These are phyloP conservation scores for Hypomecis atomaria DNA, from an alignment of 2,888 invertebrate genomes.

Conservation along the genomic window DNA sequence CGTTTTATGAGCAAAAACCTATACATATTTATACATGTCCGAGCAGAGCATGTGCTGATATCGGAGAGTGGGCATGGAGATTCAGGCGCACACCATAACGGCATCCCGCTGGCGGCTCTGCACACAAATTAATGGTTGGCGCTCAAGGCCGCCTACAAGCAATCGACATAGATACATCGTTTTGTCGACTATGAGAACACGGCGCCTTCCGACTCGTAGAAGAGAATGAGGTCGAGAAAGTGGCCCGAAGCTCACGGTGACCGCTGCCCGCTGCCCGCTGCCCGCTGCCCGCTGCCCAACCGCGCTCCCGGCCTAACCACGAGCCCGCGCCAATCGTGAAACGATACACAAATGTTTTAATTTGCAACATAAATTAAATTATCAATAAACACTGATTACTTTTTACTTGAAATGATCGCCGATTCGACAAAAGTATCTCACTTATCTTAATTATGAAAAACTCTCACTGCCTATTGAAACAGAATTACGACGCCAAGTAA, in stretches of 20 bases:
- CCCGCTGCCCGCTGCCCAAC: conserved; percentile 32
- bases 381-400: conserved; percentile 54
- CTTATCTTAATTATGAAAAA: conserved; percentile 55
- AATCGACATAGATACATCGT: conserved; percentile 83
- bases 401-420: conserved; percentile 47
- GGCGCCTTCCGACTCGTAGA: conserved; percentile 72
- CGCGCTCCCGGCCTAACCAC: conserved; percentile 1
- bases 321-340: background rate
- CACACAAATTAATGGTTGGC: conserved; percentile 82
- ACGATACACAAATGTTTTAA: conserved; percentile 16
- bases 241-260: conserved; percentile 54
- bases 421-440: conserved; percentile 46
- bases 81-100: conserved; percentile 77
- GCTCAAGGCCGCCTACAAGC: conserved; percentile 83
- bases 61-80: conserved; percentile 66
- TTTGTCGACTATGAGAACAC: conserved; percentile 79
- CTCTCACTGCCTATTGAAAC: conserved; percentile 60
- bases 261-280: conserved; percentile 24
- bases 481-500: conserved; percentile 49
- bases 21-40: conserved; percentile 28
- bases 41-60: conserved; percentile 56
- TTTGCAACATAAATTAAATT: conserved; percentile 54
- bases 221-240: conserved; percentile 80
- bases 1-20: no score
- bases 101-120: conserved; percentile 73